Base-by-base conservation (phyloP, 2,113 vertebrate genomes). In the Cardinalis cardinalis region DNA sequence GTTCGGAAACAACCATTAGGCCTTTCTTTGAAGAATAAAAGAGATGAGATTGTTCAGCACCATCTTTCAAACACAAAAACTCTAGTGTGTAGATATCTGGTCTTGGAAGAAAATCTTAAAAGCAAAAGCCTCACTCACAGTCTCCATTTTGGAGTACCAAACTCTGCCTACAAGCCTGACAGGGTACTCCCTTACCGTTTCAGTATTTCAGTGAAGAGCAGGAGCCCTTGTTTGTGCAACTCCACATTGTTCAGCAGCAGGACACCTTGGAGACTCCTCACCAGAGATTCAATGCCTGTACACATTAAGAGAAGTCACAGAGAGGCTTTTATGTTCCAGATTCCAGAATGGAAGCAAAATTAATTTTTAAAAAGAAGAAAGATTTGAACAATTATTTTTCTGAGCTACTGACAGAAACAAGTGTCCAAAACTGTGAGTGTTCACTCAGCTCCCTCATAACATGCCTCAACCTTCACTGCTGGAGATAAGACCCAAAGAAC, bases 281-380 rank as follows among this genome's bases (percentile, higher is more conserved):
- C 95, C 89, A 99, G 90, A 48, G 98, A 98, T 92, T 99, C 99
- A 18, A 99, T 98, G 69, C 99, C 99, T 99, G 66, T 49, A 89
- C 24, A 58, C 0, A 1, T 70, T 82, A 92, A 88, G 70, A 82
- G 59, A 79, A 88, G 58, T 88, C 69, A 95, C 51, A 43, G 34
- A 59, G n/a, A 3, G 7, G 10, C 12, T 91, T 83, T 92, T 87
- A 80, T 6, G 15, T 20, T 9, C 8, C 59, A 55, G 73, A 81
- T 70, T 69, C 55, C 69, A 71, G 26, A 26, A 70, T 16, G 23
- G 49, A 69, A 82, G 36, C 11, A 84, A 86, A 68, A 88, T 25
- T 20, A 19, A 31, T 65, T 88, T 91, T 82, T 69, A 55, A 75
- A 88, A 58, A 18, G 3, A 59, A 75, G 29, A 23, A 71, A 51